Evolutionary conservation across 2,113 vertebrate genomes (phyloP).

Genomic region (Bos javanicus): DNA sequence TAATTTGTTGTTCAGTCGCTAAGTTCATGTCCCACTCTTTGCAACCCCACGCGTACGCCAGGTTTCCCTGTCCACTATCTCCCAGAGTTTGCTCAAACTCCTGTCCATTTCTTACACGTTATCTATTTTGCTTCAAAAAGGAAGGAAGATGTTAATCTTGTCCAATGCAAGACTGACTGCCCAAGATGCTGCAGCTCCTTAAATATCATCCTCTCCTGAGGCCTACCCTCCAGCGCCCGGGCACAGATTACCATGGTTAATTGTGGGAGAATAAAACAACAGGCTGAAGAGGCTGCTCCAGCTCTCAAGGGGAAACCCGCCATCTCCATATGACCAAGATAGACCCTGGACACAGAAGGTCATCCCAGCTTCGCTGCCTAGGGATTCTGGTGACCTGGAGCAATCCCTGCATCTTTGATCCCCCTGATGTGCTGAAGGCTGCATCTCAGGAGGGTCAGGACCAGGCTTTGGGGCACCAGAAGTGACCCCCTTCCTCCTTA

Average conservation of each 20-base stretch:
- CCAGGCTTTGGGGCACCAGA: not conserved
- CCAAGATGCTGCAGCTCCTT: fast-evolving
- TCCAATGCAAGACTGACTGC: not conserved
- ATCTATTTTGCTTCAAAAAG: not conserved
- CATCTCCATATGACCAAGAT: not conserved
- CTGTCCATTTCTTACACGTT: not conserved
- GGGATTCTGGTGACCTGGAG: not conserved
- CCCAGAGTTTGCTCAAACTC: not conserved
- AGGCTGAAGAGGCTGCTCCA: not conserved
- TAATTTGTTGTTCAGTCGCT: not conserved
- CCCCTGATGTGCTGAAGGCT: not conserved
- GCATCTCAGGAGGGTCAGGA: not conserved
- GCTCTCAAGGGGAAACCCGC: not conserved
- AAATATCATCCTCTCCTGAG: not conserved
- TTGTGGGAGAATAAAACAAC: not conserved
- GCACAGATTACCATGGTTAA: not conserved
- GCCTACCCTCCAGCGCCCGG: too few relatives aligned
- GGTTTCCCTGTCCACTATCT: not conserved
- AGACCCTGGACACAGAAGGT: not conserved
- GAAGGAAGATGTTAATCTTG: not conserved
- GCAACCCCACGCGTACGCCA: not conserved
- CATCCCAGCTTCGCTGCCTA: not conserved
- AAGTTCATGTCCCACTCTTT: not conserved
- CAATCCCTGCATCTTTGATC: not conserved
- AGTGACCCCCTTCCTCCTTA: not conserved